These are phyloP conservation scores for Calephelis virginiensis DNA, from an alignment of 1,140 invertebrate genomes.

Conservation along the genomic window DNA sequence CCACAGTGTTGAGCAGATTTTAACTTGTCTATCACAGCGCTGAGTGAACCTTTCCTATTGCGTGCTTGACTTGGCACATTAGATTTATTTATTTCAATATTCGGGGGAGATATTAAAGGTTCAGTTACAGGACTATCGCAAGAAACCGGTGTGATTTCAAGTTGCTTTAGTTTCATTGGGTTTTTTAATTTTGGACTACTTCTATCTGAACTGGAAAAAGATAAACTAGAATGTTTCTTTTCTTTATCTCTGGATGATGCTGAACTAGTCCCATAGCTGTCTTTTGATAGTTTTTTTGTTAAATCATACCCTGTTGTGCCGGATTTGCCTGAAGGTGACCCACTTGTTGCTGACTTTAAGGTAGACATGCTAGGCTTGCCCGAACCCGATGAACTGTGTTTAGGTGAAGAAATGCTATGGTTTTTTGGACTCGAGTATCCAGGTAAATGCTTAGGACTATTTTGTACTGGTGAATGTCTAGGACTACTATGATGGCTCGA, in stretches of 20 bases:
- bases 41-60: constrained; percentile 88
- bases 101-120: constrained; percentile 79
- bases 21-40: constrained; percentile 92
- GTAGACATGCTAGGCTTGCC: constrained; percentile 94
- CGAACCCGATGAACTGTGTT: constrained; percentile 85
- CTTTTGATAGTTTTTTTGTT: constrained; percentile 77
- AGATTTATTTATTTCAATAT: constrained; percentile 78
- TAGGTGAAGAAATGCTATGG: constrained; percentile 85
- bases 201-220: constrained; percentile 75
- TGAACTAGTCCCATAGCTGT: constrained; percentile 73
- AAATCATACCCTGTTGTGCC: constrained; percentile 68
- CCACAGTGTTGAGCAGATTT: constrained; percentile 86
- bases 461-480: constrained; percentile 87
- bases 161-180: constrained; percentile 84
- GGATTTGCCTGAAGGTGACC: constrained; percentile 73
- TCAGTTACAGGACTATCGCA: constrained; percentile 67
- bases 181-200: constrained; percentile 84
- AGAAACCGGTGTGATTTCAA: constrained; percentile 79
- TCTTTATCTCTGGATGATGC: constrained; percentile 80
- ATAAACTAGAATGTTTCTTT: constrained; percentile 79
- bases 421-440: constrained; percentile 84
- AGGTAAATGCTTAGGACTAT: constrained; percentile 85
- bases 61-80: constrained; percentile 80
- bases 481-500: constrained; percentile 84
- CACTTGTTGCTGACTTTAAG: constrained; percentile 87